Conservation (phyloP, 2,797 vertebrate genomes). For the Rhadinocentrus ornatus region DNA sequence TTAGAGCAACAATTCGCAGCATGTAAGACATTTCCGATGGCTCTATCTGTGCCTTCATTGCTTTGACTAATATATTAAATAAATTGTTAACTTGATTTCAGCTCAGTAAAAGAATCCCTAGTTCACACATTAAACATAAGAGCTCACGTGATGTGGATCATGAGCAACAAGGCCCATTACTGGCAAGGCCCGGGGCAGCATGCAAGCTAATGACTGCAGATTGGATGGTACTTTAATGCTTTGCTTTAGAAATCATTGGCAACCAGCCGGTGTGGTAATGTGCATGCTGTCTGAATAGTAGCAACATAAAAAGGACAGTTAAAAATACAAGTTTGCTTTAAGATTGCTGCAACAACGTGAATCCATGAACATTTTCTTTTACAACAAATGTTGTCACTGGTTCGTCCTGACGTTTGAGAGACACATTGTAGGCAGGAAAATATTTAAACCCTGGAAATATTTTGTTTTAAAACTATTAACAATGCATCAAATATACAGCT, state of each 20-base stretch:
- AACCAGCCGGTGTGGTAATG: slow-evolving; percentile 67
- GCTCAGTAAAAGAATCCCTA: slow-evolving; percentile 56
- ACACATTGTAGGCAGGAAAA: slow-evolving; percentile 16
- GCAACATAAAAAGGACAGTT: slow-evolving; percentile 58
- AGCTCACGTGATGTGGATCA: slow-evolving; percentile 73
- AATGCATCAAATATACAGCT: background rate
- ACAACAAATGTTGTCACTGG: slow-evolving; percentile 24
- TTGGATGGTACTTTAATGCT: slow-evolving; percentile 71
- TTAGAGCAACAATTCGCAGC: slow-evolving; percentile 56
- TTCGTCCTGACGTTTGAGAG: slow-evolving; percentile 19
- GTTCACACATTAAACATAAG: slow-evolving; percentile 72
- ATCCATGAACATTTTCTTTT: slow-evolving; percentile 36
- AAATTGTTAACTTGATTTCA: slow-evolving; percentile 72
- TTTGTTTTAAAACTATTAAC: background rate
- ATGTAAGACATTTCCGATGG: slow-evolving; percentile 29
- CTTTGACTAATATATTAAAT: slow-evolving; percentile 54
- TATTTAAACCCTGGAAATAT: slow-evolving; percentile 14
- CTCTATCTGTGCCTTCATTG: slow-evolving; percentile 26
- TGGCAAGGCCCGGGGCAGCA: slow-evolving; percentile 64
- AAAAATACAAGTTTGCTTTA: slow-evolving; percentile 60
- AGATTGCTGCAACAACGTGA: slow-evolving; percentile 35
- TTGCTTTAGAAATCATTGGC: slow-evolving; percentile 70
- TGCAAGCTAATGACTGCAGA: slow-evolving; percentile 75
- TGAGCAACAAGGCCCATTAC: slow-evolving; percentile 76
- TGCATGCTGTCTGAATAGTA: slow-evolving; percentile 50